Percentiles rank a stretch among this genome's conserved stretches.
Conservation (phyloP, 2,797 vertebrate species). For the Fratercula arctica region DNA sequence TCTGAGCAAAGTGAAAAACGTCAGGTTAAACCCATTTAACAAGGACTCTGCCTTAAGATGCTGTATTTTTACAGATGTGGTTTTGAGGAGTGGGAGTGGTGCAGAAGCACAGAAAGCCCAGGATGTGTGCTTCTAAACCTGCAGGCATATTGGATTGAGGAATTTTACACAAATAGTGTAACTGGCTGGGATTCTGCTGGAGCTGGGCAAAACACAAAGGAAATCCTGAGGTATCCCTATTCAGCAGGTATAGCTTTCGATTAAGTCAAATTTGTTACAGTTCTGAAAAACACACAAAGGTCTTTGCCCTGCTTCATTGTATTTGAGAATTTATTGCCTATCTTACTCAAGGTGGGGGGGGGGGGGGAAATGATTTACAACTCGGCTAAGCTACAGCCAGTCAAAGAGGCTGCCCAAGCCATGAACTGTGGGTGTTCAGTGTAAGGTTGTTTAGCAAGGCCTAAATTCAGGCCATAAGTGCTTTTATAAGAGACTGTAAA, state of each 20-base stretch:
- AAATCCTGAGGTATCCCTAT: not conserved
- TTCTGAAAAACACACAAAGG: not conserved
- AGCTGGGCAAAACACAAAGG: not conserved
- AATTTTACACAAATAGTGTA: rapidly evolving
- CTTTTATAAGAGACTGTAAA: not conserved
- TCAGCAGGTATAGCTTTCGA: not conserved
- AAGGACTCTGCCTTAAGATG: not conserved
- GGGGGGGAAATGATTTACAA: not conserved
- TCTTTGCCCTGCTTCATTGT: not conserved
- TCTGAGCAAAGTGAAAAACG: not conserved
- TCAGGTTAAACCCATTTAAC: not conserved
- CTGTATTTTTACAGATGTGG: not conserved
- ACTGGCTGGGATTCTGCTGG: not conserved
- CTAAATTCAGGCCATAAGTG: not conserved
- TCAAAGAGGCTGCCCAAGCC: not conserved
- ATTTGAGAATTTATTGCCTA: not conserved
- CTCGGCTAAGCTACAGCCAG: not conserved
- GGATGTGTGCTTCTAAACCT: not conserved
- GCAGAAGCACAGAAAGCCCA: not conserved
- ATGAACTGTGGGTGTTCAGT: not conserved
- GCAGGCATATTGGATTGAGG: rapidly evolving
- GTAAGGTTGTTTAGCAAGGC: not conserved
- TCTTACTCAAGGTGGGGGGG: not conserved
- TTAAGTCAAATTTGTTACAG: not conserved
- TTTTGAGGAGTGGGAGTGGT: rapidly evolving